A percentile compares a stretch with the other conserved stretches of the same genome.
These are phyloP conservation scores for Atta cephalotes DNA, from an alignment of 1,140 invertebrate species.

Conservation along the genomic window DNA sequence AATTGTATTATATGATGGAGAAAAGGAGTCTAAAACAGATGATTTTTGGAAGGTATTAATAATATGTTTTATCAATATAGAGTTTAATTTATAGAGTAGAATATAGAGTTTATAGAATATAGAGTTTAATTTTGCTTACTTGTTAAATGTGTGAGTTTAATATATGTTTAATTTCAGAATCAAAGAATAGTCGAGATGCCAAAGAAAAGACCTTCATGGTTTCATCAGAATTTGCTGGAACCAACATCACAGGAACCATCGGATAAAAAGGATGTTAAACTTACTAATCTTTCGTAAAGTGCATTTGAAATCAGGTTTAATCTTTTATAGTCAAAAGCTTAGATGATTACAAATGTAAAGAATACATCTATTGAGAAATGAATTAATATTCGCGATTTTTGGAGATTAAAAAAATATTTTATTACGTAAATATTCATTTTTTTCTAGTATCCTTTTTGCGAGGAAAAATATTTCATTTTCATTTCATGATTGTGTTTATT, in stretches of 20 bases:
- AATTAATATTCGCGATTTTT: background rate
- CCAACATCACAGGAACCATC: constrained; percentile 90
- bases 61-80: constrained; percentile 2
- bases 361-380: background rate
- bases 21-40: constrained; percentile 87
- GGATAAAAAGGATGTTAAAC: constrained; percentile 90
- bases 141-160: constrained; percentile 5
- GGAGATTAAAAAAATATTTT: background rate
- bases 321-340: background rate
- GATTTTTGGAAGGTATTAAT: constrained; percentile 86
- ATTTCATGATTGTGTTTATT: background rate
- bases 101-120: background rate
- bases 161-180: constrained; percentile 78
- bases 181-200: constrained; percentile 92
- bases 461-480: background rate
- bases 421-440: constrained; percentile 1
- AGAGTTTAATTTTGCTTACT: background rate
- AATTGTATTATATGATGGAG: constrained; percentile 93
- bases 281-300: constrained; percentile 89
- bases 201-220: constrained; percentile 92
- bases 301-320: constrained; percentile 17
- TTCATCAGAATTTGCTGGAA: constrained; percentile 93
- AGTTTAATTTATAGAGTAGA: background rate
- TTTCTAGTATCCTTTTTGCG: background rate
- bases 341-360: background rate